Conservation (phyloP, 1,140 invertebrate species). For the Globodera rostochiensis region DNA sequence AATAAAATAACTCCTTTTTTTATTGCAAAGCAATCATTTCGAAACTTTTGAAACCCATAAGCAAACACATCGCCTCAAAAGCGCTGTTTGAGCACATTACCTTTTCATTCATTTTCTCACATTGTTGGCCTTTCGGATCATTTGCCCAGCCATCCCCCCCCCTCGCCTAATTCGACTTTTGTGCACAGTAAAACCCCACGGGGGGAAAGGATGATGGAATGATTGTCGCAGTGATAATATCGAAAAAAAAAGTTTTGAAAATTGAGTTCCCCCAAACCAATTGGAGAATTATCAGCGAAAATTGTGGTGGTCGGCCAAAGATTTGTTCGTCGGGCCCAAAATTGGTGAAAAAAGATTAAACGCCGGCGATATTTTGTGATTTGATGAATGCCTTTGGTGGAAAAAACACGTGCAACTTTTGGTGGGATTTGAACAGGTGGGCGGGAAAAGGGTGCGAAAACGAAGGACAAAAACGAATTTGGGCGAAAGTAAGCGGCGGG, state of each 20-base stretch:
- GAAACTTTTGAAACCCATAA: neutral
- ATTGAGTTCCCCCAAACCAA: neutral
- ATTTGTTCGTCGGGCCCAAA: neutral
- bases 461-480: no score
- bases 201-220: no score
- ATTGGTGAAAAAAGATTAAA: neutral
- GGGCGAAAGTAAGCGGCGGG: no score
- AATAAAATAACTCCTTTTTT: neutral
- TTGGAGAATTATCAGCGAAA: neutral
- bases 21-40: neutral
- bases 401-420: no score
- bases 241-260: neutral
- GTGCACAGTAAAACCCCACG: neutral
- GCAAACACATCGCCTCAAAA: neutral
- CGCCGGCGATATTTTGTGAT: neutral
- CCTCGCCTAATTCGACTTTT: neutral
- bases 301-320: neutral
- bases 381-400: neutral
- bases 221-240: neutral
- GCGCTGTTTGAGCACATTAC: neutral
- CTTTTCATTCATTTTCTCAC: neutral
- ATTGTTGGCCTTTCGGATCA: neutral
- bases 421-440: no score
- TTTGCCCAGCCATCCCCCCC: neutral
- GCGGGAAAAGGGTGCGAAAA: no score